Conservation (phyloP, 2,888 invertebrate genomes). For the Limnephilus rhombicus region DNA sequence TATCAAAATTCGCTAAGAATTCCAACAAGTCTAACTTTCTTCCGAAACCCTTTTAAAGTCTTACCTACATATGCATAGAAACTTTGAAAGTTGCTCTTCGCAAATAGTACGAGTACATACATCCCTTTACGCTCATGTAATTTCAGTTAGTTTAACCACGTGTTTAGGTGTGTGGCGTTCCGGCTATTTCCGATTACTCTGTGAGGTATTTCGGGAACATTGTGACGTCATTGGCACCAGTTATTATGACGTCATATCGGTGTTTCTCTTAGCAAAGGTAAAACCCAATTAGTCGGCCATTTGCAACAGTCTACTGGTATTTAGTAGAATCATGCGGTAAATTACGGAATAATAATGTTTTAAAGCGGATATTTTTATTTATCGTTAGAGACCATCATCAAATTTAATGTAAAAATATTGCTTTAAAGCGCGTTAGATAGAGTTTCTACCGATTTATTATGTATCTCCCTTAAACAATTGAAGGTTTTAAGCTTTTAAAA, state of each 20-base stretch:
- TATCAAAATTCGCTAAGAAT: too few relatives aligned
- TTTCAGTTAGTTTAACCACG: background rate
- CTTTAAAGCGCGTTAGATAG: background rate
- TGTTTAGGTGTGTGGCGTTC: background rate
- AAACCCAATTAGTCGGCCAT: background rate
- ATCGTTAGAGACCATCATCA: background rate
- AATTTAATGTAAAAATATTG: background rate
- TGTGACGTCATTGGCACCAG: background rate
- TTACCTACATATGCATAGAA: too few relatives aligned
- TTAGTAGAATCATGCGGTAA: background rate
- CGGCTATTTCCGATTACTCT: background rate
- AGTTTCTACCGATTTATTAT: too few relatives aligned
- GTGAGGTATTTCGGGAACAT: background rate
- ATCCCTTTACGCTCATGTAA: background rate
- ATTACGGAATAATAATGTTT: background rate
- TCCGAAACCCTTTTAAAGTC: too few relatives aligned
- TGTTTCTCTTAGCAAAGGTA: background rate
- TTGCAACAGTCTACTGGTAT: background rate
- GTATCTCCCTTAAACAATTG: too few relatives aligned
- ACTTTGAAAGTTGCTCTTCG: background rate
- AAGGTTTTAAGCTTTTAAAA: too few relatives aligned
- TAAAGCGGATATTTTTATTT: background rate
- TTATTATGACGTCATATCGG: background rate
- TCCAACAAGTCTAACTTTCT: too few relatives aligned
- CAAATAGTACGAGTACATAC: background rate